A percentile compares a stretch with the other conserved stretches of the same genome.
phyloP scores from a whole-genome alignment of 1,140 invertebrate genomes.

The Lucilia cuprina region DNA sequence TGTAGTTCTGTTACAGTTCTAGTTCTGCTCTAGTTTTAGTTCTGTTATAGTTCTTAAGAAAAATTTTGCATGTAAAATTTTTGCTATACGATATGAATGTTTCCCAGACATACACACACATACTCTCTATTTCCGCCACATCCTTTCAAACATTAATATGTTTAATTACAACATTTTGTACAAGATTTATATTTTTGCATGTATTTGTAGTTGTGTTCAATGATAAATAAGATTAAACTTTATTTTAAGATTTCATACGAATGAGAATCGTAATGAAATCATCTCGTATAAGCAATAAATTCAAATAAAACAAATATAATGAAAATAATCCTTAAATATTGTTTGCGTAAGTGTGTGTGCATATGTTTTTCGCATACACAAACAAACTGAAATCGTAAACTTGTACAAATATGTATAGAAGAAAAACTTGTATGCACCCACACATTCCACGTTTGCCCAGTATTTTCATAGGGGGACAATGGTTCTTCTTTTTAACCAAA shows the following conservation, averaged over 20 bases:
- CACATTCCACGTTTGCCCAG: neutral
- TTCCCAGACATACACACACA: too few species aligned
- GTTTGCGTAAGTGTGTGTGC: neutral
- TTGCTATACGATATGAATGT: too few species aligned
- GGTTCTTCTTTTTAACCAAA: too few species aligned
- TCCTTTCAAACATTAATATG: neutral
- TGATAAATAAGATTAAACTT: neutral
- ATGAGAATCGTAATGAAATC: slow-evolving; percentile 13
- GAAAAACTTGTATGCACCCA: neutral
- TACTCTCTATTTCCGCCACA: neutral
- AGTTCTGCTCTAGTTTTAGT: too few species aligned
- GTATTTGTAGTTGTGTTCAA: neutral
- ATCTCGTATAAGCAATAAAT: slow-evolving; percentile 22
- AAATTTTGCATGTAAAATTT: too few species aligned
- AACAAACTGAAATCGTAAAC: slow-evolving; percentile 18
- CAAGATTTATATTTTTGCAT: neutral
- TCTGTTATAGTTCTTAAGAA: too few species aligned
- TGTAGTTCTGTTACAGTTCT: too few species aligned
- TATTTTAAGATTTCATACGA: neutral
- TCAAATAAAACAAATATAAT: slow-evolving; percentile 31
- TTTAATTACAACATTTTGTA: neutral
- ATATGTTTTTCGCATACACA: neutral
- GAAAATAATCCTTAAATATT: slow-evolving; percentile 12
- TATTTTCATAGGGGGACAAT: too few species aligned
- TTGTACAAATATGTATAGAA: neutral